These are phyloP conservation scores for Polyploca ridens DNA, from an alignment of 2,888 invertebrate genomes.

Conservation along the genomic window DNA sequence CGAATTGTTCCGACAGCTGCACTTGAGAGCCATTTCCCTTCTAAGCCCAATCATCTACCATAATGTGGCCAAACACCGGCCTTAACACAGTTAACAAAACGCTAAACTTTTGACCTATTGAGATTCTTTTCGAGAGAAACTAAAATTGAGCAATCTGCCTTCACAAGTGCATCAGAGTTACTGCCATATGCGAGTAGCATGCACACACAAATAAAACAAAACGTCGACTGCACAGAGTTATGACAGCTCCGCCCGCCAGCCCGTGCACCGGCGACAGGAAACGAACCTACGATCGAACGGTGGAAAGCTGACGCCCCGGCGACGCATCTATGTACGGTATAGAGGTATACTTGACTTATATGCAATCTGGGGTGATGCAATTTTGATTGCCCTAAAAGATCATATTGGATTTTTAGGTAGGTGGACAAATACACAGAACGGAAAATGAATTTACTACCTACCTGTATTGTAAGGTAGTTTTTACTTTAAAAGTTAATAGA, in stretches of 20 bases:
- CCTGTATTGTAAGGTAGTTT: too few species aligned
- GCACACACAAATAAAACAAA: background rate
- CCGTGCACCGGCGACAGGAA: conserved; percentile 41
- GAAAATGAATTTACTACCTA: too few species aligned
- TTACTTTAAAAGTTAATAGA: too few species aligned
- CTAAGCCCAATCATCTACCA: too few species aligned
- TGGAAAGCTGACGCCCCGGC: conserved; percentile 30
- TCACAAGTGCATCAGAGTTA: background rate
- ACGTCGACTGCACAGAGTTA: background rate
- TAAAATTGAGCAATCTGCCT: background rate
- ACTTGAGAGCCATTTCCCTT: too few species aligned
- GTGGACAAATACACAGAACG: too few species aligned
- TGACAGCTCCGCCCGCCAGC: background rate
- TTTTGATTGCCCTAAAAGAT: too few species aligned
- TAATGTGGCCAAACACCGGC: too few species aligned
- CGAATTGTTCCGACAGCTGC: too few species aligned
- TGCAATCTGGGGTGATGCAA: background rate
- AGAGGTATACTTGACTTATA: background rate
- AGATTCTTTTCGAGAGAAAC: background rate
- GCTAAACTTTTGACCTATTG: too few species aligned
- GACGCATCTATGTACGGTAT: conserved; percentile 14
- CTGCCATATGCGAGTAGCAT: background rate
- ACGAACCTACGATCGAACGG: conserved; percentile 34
- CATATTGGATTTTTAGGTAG: too few species aligned
- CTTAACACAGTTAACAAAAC: too few species aligned